Evolutionary conservation across 2,797 vertebrate genomes (phyloP), one percentile per base, ranked within the genome.

Genomic region (Salmo trutta): DNA sequence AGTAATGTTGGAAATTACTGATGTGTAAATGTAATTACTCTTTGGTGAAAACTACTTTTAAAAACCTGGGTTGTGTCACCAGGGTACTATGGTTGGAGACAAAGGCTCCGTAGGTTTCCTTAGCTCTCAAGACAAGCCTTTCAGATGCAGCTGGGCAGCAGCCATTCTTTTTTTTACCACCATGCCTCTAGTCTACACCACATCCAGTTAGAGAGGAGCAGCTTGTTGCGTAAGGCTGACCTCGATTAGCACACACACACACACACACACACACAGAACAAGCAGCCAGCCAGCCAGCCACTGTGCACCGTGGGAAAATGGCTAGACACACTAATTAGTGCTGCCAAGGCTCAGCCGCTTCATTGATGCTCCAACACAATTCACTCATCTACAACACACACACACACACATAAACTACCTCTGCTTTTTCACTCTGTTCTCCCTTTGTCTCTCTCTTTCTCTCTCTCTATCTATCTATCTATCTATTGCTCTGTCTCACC

Each of bases 221-320:
- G 41, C n/a, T 8, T 71, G 33, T 52, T 41, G 33, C 10, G 36
- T n/a, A 47, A n/a, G 5, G 41, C 47, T 41, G 41, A 41, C 41
- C 41, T 41, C 41, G 41, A 67, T 47, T 67, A 31, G 33, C 72
- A 36, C 54, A 31, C 54, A 62, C 24, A 24, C 24, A 24, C 24
- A 24, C 24, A 24, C 24, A 24, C 24, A 29, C 27, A 31, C 71
- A 56, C 52, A 59, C 17, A 31, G 53, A 27, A 21, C 66, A 29
- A 31, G 66, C 53, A 14, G 27, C 16, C 72, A 47, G 41, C 16
- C 72, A 47, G 41, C 41, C 41, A 74, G 72, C 31, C 72, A 74
- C 56, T 74, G 54, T 74, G 54, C 29, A 59, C 53, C 31, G 72
- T 74, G 72, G 72, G 72, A 74, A 74, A 59, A 59, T n/a, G 29